These are phyloP conservation scores for Leistus spinibarbis DNA, from an alignment of 2,888 invertebrate species.

Conservation along the genomic window DNA sequence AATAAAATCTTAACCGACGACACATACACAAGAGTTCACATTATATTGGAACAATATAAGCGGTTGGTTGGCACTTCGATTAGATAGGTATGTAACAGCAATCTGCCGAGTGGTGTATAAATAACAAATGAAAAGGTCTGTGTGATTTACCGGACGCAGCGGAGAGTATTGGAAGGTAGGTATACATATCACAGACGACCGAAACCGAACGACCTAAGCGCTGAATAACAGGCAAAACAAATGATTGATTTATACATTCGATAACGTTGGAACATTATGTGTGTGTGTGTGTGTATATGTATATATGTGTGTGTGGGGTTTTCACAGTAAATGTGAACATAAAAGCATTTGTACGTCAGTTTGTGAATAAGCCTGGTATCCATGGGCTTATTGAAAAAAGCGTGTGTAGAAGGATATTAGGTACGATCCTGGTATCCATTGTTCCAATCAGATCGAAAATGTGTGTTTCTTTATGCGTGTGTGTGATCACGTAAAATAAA, in stretches of 20 bases:
- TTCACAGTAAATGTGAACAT: background rate
- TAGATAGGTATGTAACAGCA: slow-evolving; percentile 17
- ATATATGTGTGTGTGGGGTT: background rate
- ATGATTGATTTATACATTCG: slow-evolving; percentile 34
- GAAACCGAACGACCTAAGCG: background rate
- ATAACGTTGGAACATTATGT: slow-evolving; percentile 33
- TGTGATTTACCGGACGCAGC: slow-evolving; percentile 27
- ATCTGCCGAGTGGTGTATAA: slow-evolving; percentile 15
- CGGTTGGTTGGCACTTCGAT: slow-evolving; percentile 8
- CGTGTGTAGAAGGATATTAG: background rate
- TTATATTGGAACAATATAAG: slow-evolving; percentile 1
- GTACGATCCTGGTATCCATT: background rate
- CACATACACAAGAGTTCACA: background rate
- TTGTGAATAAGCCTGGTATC: too few species aligned
- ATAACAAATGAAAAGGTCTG: slow-evolving; percentile 35
- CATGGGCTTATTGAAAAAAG: too few species aligned
- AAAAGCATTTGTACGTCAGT: too few species aligned
- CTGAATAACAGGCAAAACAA: slow-evolving; percentile 13
- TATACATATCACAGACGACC: background rate
- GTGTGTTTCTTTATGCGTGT: slow-evolving; percentile 4
- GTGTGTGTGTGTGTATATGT: slow-evolving; percentile 10
- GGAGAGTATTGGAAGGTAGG: background rate
- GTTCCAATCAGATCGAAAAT: slow-evolving; percentile 35
- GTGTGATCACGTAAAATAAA: background rate
- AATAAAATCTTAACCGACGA: slow-evolving; percentile 10